Evolutionary conservation across 2,888 invertebrate species (phyloP).

Genomic region (Amphipoea lucens): DNA sequence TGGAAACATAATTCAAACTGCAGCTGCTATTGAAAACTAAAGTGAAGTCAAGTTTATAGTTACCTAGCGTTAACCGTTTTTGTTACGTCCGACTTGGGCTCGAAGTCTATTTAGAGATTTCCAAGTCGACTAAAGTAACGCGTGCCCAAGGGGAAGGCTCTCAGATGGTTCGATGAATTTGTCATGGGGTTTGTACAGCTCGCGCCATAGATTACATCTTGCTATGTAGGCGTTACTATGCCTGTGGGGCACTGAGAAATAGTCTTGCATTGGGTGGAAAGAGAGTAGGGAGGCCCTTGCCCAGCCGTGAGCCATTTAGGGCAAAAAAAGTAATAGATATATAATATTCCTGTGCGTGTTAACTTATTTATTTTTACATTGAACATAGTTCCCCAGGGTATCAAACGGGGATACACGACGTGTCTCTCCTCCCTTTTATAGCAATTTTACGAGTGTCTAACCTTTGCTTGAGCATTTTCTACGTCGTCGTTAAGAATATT

Average conservation of each 20-base stretch:
- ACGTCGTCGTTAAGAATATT: slow-evolving; percentile 20
- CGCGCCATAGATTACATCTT: neutral
- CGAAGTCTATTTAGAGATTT: neutral
- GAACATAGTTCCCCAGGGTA: neutral
- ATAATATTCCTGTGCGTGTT: neutral
- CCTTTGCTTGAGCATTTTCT: slow-evolving; percentile 27
- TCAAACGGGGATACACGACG: neutral
- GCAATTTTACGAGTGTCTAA: slow-evolving; percentile 37
- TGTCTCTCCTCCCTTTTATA: slow-evolving; percentile 26
- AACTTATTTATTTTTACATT: slow-evolving; percentile 24
- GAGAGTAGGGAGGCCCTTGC: neutral
- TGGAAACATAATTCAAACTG: neutral
- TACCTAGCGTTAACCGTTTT: neutral
- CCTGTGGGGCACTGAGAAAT: too few relatives aligned
- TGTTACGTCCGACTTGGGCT: neutral
- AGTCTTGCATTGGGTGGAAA: too few relatives aligned
- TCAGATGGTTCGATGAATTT: neutral
- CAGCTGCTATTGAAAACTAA: neutral
- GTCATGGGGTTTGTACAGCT: neutral
- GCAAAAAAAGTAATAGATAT: neutral
- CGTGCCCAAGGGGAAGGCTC: neutral
- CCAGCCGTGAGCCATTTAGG: neutral
- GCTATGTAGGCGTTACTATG: too few relatives aligned
- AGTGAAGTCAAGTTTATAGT: neutral
- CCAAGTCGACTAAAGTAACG: neutral